phyloP scores from a whole-genome alignment of 2,888 invertebrate species.

The Scaptomyza caliginosa region DNA sequence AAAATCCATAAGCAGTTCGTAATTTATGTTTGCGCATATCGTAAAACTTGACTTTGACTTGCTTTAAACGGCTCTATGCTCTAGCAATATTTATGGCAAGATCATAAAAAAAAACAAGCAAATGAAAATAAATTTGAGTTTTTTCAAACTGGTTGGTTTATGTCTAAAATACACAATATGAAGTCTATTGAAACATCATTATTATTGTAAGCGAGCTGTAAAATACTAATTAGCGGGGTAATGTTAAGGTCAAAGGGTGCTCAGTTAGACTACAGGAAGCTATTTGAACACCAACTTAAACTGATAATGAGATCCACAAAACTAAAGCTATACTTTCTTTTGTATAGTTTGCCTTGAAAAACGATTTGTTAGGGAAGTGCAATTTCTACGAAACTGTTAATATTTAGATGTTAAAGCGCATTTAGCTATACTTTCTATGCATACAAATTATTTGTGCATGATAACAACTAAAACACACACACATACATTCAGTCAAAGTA shows the following conservation, averaged over 20 bases:
- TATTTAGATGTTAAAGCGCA: slow-evolving; percentile 40
- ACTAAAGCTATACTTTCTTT: no score
- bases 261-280: no score
- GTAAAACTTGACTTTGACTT: slow-evolving; percentile 75
- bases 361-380: slow-evolving; percentile 32
- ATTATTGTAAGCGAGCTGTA: not conserved
- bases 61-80: slow-evolving; percentile 56
- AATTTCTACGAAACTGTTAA: slow-evolving; percentile 40
- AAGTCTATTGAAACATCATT: not conserved
- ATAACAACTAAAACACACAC: slow-evolving; percentile 32
- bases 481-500: slow-evolving; percentile 10
- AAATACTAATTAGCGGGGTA: not conserved
- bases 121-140: no score
- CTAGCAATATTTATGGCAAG: slow-evolving; percentile 41
- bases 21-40: slow-evolving; percentile 61
- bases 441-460: slow-evolving; percentile 49
- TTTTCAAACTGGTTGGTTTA: slow-evolving; percentile 13
- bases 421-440: slow-evolving; percentile 46
- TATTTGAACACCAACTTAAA: no score
- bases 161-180: slow-evolving; percentile 16
- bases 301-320: no score
- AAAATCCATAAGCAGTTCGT: slow-evolving; percentile 63
- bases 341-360: no score
- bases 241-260: no score
- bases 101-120: slow-evolving; percentile 9